phyloP scores from a whole-genome alignment of 2,113 vertebrate genomes.

The Anarrhichthys ocellatus region DNA sequence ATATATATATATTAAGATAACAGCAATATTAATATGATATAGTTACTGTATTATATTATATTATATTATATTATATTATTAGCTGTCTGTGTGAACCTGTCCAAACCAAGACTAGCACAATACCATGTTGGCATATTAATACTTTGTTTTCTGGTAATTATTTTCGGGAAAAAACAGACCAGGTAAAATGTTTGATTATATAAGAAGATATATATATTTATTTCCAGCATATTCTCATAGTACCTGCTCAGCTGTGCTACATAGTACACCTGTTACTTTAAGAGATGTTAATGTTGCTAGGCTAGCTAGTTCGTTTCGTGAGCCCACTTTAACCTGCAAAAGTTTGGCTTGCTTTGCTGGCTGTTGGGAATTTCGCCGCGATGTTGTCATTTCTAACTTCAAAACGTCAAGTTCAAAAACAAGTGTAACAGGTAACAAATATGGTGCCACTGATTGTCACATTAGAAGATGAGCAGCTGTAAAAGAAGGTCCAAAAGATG shows the following conservation, averaged over 20 bases:
- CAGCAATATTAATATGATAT: too few relatives aligned
- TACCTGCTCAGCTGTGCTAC: background rate
- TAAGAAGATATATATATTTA: background rate
- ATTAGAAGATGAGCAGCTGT: background rate
- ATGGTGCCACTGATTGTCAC: background rate
- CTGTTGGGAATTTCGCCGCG: too few relatives aligned
- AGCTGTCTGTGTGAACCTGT: background rate
- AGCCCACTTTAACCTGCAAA: background rate
- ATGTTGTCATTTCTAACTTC: background rate
- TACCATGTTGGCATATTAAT: background rate
- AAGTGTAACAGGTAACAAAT: background rate
- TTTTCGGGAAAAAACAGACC: background rate
- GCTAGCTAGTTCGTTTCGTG: background rate
- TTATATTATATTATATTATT: too few relatives aligned
- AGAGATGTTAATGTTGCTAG: background rate
- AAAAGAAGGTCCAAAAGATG: background rate
- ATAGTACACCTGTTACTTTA: slow-evolving; percentile 1
- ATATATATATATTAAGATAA: too few relatives aligned
- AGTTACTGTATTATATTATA: too few relatives aligned
- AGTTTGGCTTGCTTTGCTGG: too few relatives aligned
- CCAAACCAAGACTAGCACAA: background rate
- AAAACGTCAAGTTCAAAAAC: background rate
- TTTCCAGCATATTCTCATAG: background rate
- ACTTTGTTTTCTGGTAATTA: background rate
- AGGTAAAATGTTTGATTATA: background rate